Conservation (phyloP, 2,113 vertebrate species). For the Pycnonotus jocosus region DNA sequence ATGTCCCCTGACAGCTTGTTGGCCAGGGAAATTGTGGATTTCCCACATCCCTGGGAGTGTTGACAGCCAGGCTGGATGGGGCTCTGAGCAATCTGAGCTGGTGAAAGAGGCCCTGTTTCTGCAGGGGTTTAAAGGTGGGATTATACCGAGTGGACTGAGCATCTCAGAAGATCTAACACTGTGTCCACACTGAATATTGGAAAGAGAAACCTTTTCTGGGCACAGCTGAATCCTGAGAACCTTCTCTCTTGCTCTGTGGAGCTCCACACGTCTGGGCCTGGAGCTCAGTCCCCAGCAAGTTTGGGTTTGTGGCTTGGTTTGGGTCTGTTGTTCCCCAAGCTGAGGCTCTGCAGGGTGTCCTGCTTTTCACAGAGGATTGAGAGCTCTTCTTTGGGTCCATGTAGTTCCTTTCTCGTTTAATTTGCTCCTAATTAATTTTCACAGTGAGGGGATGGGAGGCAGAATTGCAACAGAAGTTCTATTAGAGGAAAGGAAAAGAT, state of each 20-base stretch:
- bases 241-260: not conserved
- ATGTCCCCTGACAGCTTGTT: not conserved
- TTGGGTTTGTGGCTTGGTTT: not conserved
- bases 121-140: not conserved
- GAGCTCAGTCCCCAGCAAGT: not conserved
- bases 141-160: not conserved
- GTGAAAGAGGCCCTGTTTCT: not conserved
- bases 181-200: not conserved
- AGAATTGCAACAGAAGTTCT: not conserved
- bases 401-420: not conserved
- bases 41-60: not conserved
- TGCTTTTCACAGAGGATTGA: not conserved
- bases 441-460: not conserved
- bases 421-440: slow-evolving; percentile 5
- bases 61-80: not conserved
- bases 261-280: not conserved
- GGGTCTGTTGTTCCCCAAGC: not conserved
- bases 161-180: not conserved
- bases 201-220: not conserved
- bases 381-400: not conserved
- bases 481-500: not conserved
- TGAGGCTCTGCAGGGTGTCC: not conserved
- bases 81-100: not conserved
- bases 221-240: not conserved
- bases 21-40: not conserved